Evolutionary conservation across 2,113 vertebrate genomes (phyloP), one percentile per base, ranked within the genome.

Genomic region (Platysteira castanea): DNA sequence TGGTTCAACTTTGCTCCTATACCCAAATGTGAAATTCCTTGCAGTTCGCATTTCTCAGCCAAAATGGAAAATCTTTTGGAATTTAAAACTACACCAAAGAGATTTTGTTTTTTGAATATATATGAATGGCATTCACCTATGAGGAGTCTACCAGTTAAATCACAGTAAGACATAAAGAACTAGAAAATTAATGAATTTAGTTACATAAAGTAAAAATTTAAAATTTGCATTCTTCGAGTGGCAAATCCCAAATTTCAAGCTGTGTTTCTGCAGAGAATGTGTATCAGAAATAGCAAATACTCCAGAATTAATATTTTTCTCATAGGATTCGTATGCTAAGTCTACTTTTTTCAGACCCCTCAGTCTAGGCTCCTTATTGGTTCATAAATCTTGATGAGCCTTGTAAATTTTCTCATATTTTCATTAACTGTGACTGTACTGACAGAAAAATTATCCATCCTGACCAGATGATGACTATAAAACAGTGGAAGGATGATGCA

Each of bases 321-420:
- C 31, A 52, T 24, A 77, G 14, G 30, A 80, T 82, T 95, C 69
- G 2, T 12, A 30, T 13, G 9, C 20, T 75, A 87, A 35, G 61
- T 37, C 15, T 46, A n/a, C 63, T 11, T 79, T 75, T 90, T 65
- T 91, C 88, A 68, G 68, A 14, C 5, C 4, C 2, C 3, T 1
- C 8, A 64, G 63, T 85, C 84, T 53, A 84, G 13, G 6, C 4
- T 90, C 47, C 69, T 81, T 87, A 80, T 54, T 76, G 24, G 9
- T 89, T 95, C 69, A 80, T 93, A 90, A 93, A 95, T 95, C 71
- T 95, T 87, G 46, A 63, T 92, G 8, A 65, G 33, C 30, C 26
- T 88, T 87, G 57, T 81, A 87, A 95, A 67, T 61, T 6, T 89
- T 90, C 26, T 79, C 39, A 74, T 95, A 89, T 92, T 96, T 97